Evolutionary conservation across 2,888 invertebrate species (phyloP), one percentile per base, ranked within the genome.

Genomic region (Dasysyrphus albostriatus): DNA sequence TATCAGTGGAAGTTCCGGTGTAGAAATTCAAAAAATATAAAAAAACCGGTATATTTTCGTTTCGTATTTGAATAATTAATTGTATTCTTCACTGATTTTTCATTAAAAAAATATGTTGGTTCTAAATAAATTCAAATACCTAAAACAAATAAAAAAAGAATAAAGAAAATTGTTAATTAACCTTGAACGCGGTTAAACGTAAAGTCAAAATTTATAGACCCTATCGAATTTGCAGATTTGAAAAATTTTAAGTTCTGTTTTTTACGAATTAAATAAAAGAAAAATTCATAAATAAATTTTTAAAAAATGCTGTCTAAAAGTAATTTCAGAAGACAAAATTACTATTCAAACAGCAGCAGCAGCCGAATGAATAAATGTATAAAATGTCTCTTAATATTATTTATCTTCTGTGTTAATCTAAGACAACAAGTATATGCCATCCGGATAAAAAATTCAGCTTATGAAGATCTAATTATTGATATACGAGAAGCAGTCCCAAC

Each of bases 401-500:
- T 56, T 16, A 4, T 61, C 16, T 6, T 32, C 6, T 37, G 7
- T 34, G 12, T n/a, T 14, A 39, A 12, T 16, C 16, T 16, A 8
- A 24, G 5, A 16, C 42, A 10, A 16, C 29, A 14, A 24, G 77
- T 49, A 34, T 1, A 44, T 6, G 47, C 51, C 16, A 75, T 87
- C 1, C 37, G 47, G 16, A 54, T 88, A 14, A 72, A 67, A 9
- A 72, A 83, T 5, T 79, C 75, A 0, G 83, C 75, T 14, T 88
- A 88, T 76, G 78, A 76, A 5, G 83, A 83, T 16, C 58, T 88
- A 24, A 61, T 80, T 12, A 76, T 88, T 61, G 83, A 88, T 47
- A 83, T 88, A 0, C 75, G 76, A 6, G 83, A 88, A 39, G 42
- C 54, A 29, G 83, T 88, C 1, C 88, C 88, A 1, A n/a, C 47